These are phyloP conservation scores for Nasua narica DNA, from an alignment of 2,797 vertebrate species.

Conservation along the genomic window DNA sequence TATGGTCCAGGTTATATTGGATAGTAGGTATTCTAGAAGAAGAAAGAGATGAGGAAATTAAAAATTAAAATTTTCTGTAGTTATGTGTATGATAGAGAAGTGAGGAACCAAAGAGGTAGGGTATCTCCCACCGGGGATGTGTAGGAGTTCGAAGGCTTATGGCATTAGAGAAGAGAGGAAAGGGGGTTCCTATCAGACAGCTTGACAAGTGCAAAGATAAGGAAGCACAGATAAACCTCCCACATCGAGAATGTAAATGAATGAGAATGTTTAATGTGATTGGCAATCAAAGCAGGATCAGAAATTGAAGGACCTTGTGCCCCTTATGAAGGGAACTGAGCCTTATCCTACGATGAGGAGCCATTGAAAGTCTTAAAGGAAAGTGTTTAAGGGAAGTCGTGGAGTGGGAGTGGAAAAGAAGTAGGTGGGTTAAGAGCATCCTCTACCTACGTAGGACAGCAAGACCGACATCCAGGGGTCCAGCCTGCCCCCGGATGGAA, in stretches of 20 bases:
- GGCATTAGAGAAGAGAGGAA: not conserved
- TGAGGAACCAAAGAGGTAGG: not conserved
- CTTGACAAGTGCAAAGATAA: not conserved
- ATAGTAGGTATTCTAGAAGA: not conserved
- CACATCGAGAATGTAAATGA: not conserved
- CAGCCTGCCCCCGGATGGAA: not conserved
- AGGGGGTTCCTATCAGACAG: not conserved
- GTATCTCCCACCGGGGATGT: not conserved
- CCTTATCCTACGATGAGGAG: not conserved
- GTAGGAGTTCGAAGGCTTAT: not conserved
- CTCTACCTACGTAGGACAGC: fast-evolving
- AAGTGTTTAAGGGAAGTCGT: not conserved
- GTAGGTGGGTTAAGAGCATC: fast-evolving
- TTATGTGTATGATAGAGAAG: not conserved
- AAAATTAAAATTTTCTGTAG: not conserved
- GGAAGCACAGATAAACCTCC: not conserved
- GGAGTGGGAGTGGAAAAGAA: not conserved
- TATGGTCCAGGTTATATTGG: too few relatives aligned
- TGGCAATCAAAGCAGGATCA: not conserved
- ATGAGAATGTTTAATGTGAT: not conserved
- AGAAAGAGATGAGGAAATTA: not conserved
- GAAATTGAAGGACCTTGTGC: not conserved
- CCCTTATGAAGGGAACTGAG: not conserved
- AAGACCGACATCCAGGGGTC: not conserved
- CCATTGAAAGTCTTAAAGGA: not conserved